phyloP scores from a whole-genome alignment of 2,888 invertebrate genomes.

The Phyllotreta striolata region DNA sequence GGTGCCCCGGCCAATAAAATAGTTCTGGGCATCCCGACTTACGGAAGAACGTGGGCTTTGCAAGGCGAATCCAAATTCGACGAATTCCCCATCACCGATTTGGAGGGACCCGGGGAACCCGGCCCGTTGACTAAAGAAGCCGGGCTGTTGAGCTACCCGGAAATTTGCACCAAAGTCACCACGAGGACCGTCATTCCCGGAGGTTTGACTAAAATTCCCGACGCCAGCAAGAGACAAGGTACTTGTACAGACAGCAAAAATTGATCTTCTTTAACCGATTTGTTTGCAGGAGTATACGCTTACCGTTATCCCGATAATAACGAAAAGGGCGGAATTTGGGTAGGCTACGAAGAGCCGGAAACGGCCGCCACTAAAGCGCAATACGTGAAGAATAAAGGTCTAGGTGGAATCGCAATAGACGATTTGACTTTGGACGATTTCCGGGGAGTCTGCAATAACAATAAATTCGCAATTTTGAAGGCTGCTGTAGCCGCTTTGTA shows the following conservation, averaged over 20 bases:
- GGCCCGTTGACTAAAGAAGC: slow-evolving; percentile 74
- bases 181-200: slow-evolving; percentile 63
- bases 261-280: slow-evolving; percentile 2
- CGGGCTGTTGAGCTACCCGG: slow-evolving; percentile 78
- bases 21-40: slow-evolving; percentile 73
- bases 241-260: slow-evolving; percentile 45
- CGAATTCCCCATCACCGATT: slow-evolving; percentile 73
- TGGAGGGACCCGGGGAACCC: slow-evolving; percentile 74
- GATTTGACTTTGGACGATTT: slow-evolving; percentile 82
- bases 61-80: slow-evolving; percentile 75
- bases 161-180: slow-evolving; percentile 75
- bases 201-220: slow-evolving; percentile 75
- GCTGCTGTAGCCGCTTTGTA: slow-evolving; percentile 63
- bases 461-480: slow-evolving; percentile 78
- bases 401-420: slow-evolving; percentile 79
- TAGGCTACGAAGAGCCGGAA: slow-evolving; percentile 82
- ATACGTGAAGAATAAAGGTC: slow-evolving; percentile 73
- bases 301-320: slow-evolving; percentile 72
- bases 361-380: slow-evolving; percentile 78
- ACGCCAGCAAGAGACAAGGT: slow-evolving; percentile 80
- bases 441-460: slow-evolving; percentile 77
- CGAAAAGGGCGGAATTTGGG: slow-evolving; percentile 77
- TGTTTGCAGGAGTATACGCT: slow-evolving; percentile 72
- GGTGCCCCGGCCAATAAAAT: slow-evolving; percentile 73
- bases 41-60: slow-evolving; percentile 78